A percentile compares a stretch with the other conserved stretches of the same genome.
Conservation (phyloP, 2,113 vertebrate genomes). For the Notarius quadriscutis region DNA sequence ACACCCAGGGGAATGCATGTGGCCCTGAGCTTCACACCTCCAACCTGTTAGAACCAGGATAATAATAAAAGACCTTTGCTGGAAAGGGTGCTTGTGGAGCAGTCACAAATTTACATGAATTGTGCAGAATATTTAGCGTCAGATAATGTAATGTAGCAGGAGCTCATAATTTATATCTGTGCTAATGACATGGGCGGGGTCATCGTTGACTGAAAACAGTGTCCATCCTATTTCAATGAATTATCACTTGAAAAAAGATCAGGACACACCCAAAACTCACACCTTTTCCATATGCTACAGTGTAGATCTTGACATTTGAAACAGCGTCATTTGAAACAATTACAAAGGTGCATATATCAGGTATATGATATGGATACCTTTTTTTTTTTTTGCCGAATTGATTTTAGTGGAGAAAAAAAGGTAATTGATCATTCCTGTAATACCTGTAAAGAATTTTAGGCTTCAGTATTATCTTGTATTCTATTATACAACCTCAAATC, state of each 20-base stretch:
- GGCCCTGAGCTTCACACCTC: conserved; percentile 8
- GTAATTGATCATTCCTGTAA: not conserved
- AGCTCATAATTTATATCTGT: not conserved
- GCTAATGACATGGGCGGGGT: not conserved
- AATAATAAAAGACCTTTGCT: not conserved
- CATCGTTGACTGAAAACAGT: not conserved
- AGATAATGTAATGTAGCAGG: not conserved
- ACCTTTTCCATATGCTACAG: too few species aligned
- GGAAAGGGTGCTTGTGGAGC: not conserved
- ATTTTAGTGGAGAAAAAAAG: not conserved
- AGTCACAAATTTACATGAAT: not conserved
- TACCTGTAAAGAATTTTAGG: not conserved
- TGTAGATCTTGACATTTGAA: too few species aligned
- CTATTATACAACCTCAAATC: too few species aligned
- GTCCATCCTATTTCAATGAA: not conserved
- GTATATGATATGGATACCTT: not conserved
- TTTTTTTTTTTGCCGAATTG: not conserved
- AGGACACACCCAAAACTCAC: not conserved
- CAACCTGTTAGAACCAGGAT: conserved; percentile 12
- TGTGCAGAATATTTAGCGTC: not conserved
- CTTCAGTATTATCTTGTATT: not conserved
- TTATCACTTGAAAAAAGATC: not conserved
- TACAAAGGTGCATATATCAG: not conserved
- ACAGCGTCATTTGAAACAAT: not conserved
- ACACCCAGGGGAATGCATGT: conserved; percentile 9